A percentile compares a stretch with the other conserved stretches of the same genome.
Conservation (phyloP, 2,113 vertebrate species). For the Apodemus sylvaticus region DNA sequence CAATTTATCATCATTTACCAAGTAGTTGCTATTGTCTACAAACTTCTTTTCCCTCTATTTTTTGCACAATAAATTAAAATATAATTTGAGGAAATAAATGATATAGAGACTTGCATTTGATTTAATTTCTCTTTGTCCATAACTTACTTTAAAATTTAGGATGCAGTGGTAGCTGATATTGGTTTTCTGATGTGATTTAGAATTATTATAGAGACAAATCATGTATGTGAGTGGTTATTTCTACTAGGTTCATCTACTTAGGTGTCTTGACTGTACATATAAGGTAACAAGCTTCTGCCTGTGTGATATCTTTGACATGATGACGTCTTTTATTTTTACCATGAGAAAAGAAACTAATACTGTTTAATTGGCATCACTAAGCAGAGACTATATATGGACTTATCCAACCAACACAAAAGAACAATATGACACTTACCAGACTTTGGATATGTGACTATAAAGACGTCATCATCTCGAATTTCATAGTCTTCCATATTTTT, state of each 20-base stretch:
- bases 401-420: background rate
- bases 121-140: background rate
- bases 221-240: background rate
- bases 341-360: background rate
- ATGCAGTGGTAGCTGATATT: background rate
- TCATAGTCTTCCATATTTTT: constrained; percentile 41
- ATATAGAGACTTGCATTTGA: background rate
- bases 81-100: background rate
- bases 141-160: background rate
- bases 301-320: background rate
- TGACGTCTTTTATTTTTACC: background rate
- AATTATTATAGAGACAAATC: background rate
- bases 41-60: background rate
- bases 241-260: background rate
- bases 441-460: constrained; percentile 58
- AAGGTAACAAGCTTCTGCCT: no score
- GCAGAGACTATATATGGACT: background rate
- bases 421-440: constrained; percentile 49
- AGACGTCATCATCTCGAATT: constrained; percentile 61
- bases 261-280: background rate
- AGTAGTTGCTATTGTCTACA: background rate
- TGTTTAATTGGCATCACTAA: background rate
- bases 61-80: background rate
- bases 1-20: background rate
- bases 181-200: background rate